These are phyloP conservation scores for Pilophorus perplexus DNA, from an alignment of 2,888 invertebrate species.

Conservation along the genomic window DNA sequence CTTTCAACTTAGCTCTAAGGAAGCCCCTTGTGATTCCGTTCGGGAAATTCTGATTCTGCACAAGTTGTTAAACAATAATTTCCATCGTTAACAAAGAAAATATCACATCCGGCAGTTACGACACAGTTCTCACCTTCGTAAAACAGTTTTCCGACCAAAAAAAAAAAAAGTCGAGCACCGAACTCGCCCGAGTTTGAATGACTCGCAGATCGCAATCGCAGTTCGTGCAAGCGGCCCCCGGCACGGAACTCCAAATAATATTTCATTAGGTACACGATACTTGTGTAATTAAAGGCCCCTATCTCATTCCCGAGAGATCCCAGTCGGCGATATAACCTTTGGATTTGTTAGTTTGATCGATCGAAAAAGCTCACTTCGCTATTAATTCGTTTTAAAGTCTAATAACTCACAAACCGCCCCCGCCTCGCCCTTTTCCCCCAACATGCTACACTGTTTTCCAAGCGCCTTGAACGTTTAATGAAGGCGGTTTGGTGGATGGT, in stretches of 20 bases:
- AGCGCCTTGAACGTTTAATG: no score
- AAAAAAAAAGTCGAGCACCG: not conserved
- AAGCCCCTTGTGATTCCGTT: not conserved
- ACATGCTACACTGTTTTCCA: no score
- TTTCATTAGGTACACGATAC: conserved; percentile 42
- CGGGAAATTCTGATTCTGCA: not conserved
- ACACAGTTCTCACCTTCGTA: no score
- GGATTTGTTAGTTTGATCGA: conserved; percentile 28
- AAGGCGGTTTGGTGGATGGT: no score
- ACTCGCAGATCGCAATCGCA: conserved; percentile 31
- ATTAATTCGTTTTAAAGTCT: conserved; percentile 23
- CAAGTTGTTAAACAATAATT: no score
- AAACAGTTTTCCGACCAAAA: no score
- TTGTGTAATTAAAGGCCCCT: conserved; percentile 39
- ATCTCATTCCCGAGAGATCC: conserved; percentile 31
- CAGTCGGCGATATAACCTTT: not conserved
- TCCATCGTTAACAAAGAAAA: no score
- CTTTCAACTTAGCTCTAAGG: not conserved
- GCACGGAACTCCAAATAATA: conserved; percentile 38
- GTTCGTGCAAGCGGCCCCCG: conserved; percentile 16
- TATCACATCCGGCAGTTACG: no score
- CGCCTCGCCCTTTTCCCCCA: no score
- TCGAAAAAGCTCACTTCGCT: conserved; percentile 16
- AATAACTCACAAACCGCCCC: conserved; percentile 22
- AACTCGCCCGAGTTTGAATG: not conserved